A percentile compares a stretch with the other conserved stretches of the same genome.
Conservation (phyloP, 2,888 invertebrate genomes). For the Athalia circularis region DNA sequence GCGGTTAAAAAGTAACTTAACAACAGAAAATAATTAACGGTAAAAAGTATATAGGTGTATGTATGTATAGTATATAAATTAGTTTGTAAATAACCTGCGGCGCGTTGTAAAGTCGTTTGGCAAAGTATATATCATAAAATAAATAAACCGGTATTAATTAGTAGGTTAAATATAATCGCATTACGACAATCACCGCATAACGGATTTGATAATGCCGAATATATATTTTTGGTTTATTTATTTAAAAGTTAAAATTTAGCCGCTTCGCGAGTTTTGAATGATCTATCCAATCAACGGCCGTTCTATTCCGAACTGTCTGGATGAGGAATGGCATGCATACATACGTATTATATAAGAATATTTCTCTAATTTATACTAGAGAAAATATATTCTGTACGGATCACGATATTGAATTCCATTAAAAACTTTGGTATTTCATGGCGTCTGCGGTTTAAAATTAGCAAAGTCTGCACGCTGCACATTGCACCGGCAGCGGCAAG, state of each 20-base stretch:
- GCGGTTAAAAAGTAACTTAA: neutral
- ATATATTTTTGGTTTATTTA: constrained; percentile 1
- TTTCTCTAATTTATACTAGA: too few relatives aligned
- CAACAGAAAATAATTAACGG: neutral
- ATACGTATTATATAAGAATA: too few relatives aligned
- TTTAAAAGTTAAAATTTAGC: neutral
- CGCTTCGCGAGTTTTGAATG: neutral
- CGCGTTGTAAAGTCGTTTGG: neutral
- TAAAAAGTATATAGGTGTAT: neutral
- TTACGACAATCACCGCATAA: too few relatives aligned
- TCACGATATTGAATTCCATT: too few relatives aligned
- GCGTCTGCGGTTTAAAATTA: too few relatives aligned
- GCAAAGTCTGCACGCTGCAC: too few relatives aligned
- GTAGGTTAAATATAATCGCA: neutral
- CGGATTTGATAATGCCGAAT: neutral
- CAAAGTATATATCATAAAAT: neutral
- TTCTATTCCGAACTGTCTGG: too few relatives aligned
- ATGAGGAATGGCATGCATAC: too few relatives aligned
- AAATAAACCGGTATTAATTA: constrained; percentile 14
- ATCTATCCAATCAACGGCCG: constrained; percentile 1
- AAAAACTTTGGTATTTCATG: too few relatives aligned
- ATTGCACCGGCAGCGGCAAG: too few relatives aligned
- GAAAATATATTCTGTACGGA: too few relatives aligned
- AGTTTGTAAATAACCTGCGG: neutral
- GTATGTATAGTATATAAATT: neutral